Conservation (phyloP, 2,888 invertebrate species). For the Nipponacmea schrenckii region DNA sequence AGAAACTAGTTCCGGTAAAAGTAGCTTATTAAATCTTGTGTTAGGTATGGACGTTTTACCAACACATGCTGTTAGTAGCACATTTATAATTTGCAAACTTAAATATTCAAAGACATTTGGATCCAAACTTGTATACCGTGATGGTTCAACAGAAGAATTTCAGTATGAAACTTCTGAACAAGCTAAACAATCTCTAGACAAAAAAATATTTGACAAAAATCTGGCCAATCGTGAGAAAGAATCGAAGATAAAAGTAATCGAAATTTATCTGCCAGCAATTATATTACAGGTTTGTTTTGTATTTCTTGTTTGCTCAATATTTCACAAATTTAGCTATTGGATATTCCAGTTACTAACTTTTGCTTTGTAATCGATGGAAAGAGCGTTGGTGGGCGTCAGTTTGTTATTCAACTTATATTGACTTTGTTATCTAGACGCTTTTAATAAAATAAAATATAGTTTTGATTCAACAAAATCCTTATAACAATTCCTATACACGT, state of each 20-base stretch:
- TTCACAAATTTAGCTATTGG: neutral
- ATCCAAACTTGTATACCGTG: constrained; percentile 34
- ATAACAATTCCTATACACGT: too few species aligned
- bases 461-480: too few species aligned
- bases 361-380: too few species aligned
- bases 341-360: neutral
- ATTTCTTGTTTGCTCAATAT: neutral
- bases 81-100: constrained; percentile 51
- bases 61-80: constrained; percentile 50
- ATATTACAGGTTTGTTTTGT: constrained; percentile 30
- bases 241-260: constrained; percentile 25
- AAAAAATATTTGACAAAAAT: constrained; percentile 15
- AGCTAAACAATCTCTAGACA: constrained; percentile 14
- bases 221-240: constrained; percentile 20
- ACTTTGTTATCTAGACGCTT: too few species aligned
- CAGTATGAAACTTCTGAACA: constrained; percentile 15
- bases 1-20: constrained; percentile 61
- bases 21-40: constrained; percentile 55
- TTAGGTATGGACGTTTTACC: constrained; percentile 50
- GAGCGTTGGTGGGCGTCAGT: too few species aligned
- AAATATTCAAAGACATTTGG: constrained; percentile 36
- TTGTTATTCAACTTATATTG: too few species aligned
- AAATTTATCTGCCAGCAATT: constrained; percentile 34
- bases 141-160: constrained; percentile 14
- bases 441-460: too few species aligned